Conservation (phyloP, 2,888 invertebrate genomes). For the Sussaba pulchella region DNA sequence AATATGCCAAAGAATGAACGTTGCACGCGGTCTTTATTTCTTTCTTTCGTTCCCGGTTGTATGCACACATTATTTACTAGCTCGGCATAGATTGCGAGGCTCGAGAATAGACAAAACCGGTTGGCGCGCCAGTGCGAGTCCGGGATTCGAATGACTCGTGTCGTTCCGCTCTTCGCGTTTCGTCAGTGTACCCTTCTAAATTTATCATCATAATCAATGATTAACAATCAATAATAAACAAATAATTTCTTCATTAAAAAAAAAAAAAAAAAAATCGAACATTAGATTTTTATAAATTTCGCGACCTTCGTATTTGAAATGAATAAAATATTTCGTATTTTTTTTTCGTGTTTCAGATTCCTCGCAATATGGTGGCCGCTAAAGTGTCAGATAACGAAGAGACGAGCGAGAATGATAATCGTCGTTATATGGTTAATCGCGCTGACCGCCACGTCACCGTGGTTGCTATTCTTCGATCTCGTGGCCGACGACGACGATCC, state of each 20-base stretch:
- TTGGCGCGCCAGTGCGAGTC: constrained; percentile 35
- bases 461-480: constrained; percentile 95
- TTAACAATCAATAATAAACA: neutral
- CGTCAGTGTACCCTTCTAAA: neutral
- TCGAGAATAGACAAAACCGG: constrained; percentile 51
- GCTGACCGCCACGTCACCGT: constrained; percentile 93
- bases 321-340: neutral
- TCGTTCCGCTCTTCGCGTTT: constrained; percentile 1
- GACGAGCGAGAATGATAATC: constrained; percentile 94
- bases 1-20: constrained; percentile 64
- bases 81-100: constrained; percentile 15
- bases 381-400: constrained; percentile 95
- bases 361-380: constrained; percentile 98
- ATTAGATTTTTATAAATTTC: too few species aligned
- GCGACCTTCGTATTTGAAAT: too few species aligned
- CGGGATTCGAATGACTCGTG: constrained; percentile 31
- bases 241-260: too few species aligned
- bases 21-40: constrained; percentile 16
- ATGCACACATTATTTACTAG: constrained; percentile 15
- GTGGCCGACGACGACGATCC: constrained; percentile 91
- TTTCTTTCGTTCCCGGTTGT: constrained; percentile 26
- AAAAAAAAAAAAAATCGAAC: too few species aligned
- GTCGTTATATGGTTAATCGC: constrained; percentile 96
- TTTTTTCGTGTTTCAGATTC: constrained; percentile 90
- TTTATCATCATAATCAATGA: neutral